Percentiles rank a stretch among this genome's conserved stretches.
Evolutionary conservation across 2,797 vertebrate genomes (phyloP).

Genomic region (Odontamblyopus lacepedii): DNA sequence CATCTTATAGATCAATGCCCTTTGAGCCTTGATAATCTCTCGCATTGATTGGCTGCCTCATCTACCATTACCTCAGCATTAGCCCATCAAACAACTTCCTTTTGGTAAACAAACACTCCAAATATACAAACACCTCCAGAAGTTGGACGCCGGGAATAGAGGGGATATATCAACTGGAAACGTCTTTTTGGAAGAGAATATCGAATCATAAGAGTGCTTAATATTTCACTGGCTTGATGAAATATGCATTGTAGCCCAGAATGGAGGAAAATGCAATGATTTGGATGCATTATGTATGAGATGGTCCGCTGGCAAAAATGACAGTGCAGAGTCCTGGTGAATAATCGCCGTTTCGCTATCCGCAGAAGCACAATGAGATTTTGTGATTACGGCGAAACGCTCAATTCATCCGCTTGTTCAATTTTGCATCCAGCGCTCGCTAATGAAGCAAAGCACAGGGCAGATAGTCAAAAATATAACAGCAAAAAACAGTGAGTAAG

Average conservation of each 20-base stretch:
- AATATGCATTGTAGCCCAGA: slow-evolving; percentile 78
- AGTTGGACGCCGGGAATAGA: slow-evolving; percentile 41
- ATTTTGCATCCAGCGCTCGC: slow-evolving; percentile 54
- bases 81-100: slow-evolving; percentile 61
- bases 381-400: slow-evolving; percentile 61
- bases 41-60: slow-evolving; percentile 58
- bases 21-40: slow-evolving; percentile 62
- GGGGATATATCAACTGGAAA: slow-evolving; percentile 60
- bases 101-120: slow-evolving; percentile 57
- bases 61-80: slow-evolving; percentile 61
- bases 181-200: slow-evolving; percentile 69
- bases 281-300: slow-evolving; percentile 76
- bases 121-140: slow-evolving; percentile 44
- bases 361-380: slow-evolving; percentile 59
- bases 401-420: slow-evolving; percentile 66
- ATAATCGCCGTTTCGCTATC: slow-evolving; percentile 73
- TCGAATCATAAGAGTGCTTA: slow-evolving; percentile 76
- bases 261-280: slow-evolving; percentile 75
- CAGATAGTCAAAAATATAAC: slow-evolving; percentile 28
- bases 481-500: neutral
- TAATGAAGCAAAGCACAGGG: slow-evolving; percentile 50
- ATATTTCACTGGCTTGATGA: slow-evolving; percentile 78
- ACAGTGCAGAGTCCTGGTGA: slow-evolving; percentile 64
- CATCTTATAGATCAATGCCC: slow-evolving; percentile 63
- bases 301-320: slow-evolving; percentile 71